phyloP scores from a whole-genome alignment of 2,797 vertebrate genomes.

The Rachycentron canadum region DNA sequence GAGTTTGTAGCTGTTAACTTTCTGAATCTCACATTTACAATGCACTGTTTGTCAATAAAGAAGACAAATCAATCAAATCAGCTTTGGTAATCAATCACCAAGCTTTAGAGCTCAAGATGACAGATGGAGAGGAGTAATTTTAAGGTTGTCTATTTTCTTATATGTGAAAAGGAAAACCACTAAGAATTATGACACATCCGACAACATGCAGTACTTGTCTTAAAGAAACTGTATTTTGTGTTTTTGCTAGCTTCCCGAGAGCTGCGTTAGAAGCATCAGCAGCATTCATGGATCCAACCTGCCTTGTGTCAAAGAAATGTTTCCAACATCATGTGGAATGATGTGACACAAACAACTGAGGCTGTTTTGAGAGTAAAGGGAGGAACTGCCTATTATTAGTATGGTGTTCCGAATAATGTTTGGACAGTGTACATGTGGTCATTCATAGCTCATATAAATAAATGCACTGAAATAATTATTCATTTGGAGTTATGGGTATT shows the following conservation, averaged over 20 bases:
- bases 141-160: background rate
- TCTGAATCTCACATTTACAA: conserved; percentile 80
- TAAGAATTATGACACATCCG: background rate
- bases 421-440: too few species aligned
- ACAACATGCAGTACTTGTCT: background rate
- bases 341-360: too few species aligned
- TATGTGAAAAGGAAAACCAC: background rate
- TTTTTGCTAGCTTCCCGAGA: too few species aligned
- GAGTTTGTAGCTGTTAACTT: conserved; percentile 81
- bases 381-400: too few species aligned
- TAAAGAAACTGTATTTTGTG: background rate
- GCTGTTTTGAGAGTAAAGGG: too few species aligned
- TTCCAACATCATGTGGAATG: too few species aligned
- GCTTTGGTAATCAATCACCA: conserved; percentile 8
- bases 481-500: too few species aligned
- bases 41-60: conserved; percentile 84
- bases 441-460: too few species aligned
- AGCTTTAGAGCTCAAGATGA: background rate
- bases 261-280: background rate
- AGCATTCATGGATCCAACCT: background rate
- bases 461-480: too few species aligned
- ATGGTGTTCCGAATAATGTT: too few species aligned
- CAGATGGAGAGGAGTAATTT: background rate
- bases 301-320: background rate
- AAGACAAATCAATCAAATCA: conserved; percentile 62